A percentile compares a stretch with the other conserved stretches of the same genome.
Conservation (phyloP, 2,888 invertebrate genomes). For the Drosophila diplacantha region DNA sequence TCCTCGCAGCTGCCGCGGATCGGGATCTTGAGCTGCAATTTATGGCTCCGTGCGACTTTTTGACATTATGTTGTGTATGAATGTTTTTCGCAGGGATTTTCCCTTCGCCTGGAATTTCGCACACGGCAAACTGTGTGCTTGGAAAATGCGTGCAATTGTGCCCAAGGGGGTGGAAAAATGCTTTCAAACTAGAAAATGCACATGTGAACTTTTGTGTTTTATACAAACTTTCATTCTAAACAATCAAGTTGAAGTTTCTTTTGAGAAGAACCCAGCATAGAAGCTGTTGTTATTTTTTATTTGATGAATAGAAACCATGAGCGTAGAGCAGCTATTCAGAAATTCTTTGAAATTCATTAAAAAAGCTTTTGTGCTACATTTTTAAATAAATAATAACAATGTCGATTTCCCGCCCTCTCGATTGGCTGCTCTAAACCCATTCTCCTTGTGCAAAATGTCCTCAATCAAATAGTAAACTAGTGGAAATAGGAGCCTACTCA, state of each 20-base stretch:
- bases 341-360: background rate
- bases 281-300: background rate
- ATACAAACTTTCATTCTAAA: background rate
- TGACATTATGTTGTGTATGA: slow-evolving; percentile 24
- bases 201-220: slow-evolving; percentile 3
- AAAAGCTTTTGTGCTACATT: background rate
- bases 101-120: slow-evolving; percentile 17
- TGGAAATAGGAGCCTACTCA: background rate
- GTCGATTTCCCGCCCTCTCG: too few species aligned
- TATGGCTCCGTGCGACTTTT: slow-evolving; percentile 31
- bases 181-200: background rate
- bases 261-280: background rate
- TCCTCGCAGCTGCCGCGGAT: slow-evolving; percentile 33
- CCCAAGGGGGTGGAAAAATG: slow-evolving; percentile 15
- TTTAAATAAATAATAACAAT: background rate
- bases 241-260: background rate
- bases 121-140: background rate
- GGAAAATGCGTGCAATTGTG: background rate
- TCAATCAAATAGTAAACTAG: background rate
- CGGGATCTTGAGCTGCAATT: slow-evolving; percentile 36
- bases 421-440: too few species aligned
- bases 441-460: background rate
- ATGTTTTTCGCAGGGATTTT: slow-evolving; percentile 6
- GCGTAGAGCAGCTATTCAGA: background rate
- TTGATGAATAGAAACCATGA: background rate